Evolutionary conservation across 2,113 vertebrate species (phyloP), one percentile per base, ranked within the genome.

Genomic region (Colossoma macropomum): DNA sequence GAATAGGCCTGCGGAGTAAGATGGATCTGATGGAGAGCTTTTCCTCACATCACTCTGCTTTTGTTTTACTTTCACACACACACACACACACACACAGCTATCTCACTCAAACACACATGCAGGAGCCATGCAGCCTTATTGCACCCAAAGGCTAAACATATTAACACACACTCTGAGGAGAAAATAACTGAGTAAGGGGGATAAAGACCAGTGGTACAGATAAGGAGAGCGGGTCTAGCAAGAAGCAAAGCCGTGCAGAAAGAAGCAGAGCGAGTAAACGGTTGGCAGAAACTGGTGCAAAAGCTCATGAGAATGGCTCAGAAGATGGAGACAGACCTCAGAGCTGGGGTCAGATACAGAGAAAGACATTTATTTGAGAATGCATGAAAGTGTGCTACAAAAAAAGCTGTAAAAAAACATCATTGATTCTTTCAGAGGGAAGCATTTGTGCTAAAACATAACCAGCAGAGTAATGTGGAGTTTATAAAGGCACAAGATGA

Each of bases 1-100:
- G 68, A 80, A 80, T 60, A 72, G 56, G 52, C 52, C 78, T 80
- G 68, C 34, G 30, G 78, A 71, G 52, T 60, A 28, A 80, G 78
- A 80, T 59, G 68, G 34, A 60, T 69, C 66, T 80, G 52, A 72
- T 80, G 70, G 56, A 45, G 6, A 72, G 54, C 19, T 80, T 70
- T 69, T 41, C 19, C 59, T 66, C 62, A 56, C 45, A 68, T 68
- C 48, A 34, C 27, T 23, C 19, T 21, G 16, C 32, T 6, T 1
- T 21, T 68, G 63, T 76, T n/a, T 59, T 28, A 28, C 68, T 19
- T 15, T 25, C 30, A 65, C 76, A 76, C 30, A 76, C 74, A 56
- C n/a, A 38, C 19, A 34, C 48, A 70, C 48, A 79, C n/a, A 21
- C 62, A 75, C 45, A 27, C 45, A 73, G 34, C 71, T 45, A 5